Evolutionary conservation across 2,888 invertebrate species (phyloP).

Genomic region (Lasioglossum pauxillum): DNA sequence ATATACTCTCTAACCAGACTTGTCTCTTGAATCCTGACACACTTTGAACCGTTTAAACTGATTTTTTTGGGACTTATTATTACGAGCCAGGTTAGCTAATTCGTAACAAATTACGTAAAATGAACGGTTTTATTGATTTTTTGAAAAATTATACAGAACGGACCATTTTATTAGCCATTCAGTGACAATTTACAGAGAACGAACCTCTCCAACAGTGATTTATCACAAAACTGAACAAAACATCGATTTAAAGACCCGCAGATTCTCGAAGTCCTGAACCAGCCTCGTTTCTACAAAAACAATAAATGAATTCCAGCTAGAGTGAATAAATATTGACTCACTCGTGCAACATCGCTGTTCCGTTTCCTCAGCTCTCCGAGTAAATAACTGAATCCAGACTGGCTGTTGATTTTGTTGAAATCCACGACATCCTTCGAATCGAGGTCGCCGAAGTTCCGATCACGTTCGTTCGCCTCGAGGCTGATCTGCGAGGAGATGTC

Average conservation of each 20-base stretch:
- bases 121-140: no score
- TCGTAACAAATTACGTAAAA: no score
- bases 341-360: conserved; percentile 21
- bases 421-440: not conserved
- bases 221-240: not conserved
- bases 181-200: not conserved
- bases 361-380: conserved; percentile 33
- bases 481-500: conserved; percentile 72
- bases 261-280: not conserved
- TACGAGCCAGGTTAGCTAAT: no score
- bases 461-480: conserved; percentile 61
- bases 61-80: no score
- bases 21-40: no score
- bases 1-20: no score
- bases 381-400: not conserved
- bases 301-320: not conserved
- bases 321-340: conserved; percentile 32
- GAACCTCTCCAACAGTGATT: not conserved
- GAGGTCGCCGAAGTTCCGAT: not conserved
- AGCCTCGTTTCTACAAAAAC: not conserved
- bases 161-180: not conserved
- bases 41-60: no score
- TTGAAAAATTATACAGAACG: not conserved
- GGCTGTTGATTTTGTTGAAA: conserved; percentile 17
- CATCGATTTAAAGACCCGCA: not conserved